phyloP scores from a whole-genome alignment of 2,797 vertebrate genomes.

The Xenopus petersii region DNA sequence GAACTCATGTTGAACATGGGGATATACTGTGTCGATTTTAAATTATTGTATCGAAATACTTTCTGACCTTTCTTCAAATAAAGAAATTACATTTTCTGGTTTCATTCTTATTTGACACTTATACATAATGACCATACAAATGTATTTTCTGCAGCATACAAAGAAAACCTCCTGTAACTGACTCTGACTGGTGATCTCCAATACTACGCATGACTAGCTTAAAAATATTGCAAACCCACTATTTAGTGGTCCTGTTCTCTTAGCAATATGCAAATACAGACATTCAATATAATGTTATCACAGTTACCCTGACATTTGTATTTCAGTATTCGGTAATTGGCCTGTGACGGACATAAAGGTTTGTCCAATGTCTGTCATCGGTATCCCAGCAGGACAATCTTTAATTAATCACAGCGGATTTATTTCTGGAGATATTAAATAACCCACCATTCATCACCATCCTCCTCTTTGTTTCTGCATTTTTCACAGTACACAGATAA shows the following conservation, averaged over 20 bases:
- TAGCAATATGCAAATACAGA: not conserved
- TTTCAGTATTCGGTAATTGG: slow-evolving; percentile 1
- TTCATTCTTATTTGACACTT: too few relatives aligned
- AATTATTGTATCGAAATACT: too few relatives aligned
- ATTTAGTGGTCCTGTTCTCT: not conserved
- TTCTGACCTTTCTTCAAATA: too few relatives aligned
- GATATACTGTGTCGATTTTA: too few relatives aligned
- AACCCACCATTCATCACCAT: not conserved
- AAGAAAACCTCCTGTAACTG: too few relatives aligned
- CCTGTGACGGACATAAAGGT: not conserved
- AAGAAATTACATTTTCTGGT: too few relatives aligned
- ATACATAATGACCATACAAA: too few relatives aligned
- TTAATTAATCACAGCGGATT: slow-evolving; percentile 3
- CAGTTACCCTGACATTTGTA: not conserved
- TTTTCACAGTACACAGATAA: not conserved
- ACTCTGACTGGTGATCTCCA: too few relatives aligned
- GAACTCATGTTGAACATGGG: too few relatives aligned
- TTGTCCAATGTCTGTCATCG: not conserved
- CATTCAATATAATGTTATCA: not conserved
- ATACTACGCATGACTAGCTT: too few relatives aligned
- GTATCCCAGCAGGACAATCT: not conserved
- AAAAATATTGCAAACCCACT: too few relatives aligned
- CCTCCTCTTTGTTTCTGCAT: not conserved
- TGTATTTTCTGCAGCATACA: too few relatives aligned
- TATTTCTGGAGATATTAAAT: not conserved